Evolutionary conservation across 2,797 vertebrate species (phyloP), one percentile per base, ranked within the genome.

Genomic region (Odontamblyopus rebecca): DNA sequence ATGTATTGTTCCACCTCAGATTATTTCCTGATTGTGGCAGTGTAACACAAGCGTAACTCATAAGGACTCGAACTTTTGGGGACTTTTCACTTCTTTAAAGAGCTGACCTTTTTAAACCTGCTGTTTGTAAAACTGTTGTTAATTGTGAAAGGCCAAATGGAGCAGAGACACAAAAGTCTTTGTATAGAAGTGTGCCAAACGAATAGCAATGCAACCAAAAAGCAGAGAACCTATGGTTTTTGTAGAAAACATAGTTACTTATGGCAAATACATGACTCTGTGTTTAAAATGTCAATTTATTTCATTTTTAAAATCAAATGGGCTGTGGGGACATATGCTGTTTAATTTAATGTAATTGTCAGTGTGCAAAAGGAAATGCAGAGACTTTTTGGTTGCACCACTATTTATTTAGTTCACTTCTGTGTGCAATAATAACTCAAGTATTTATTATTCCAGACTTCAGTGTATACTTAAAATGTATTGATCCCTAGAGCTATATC

Each of bases 51-150:
- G 93, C 93, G 92, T 91, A 85, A 94, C 90, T 76, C 92, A 94
- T 90, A 87, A 94, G 93, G 94, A 96, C 96, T 96, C 96, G 96
- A 96, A 96, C 88, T n/a, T 53, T 53, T n/a, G 19, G 51, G 19
- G 19, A 53, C 54, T 57, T 26, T 26, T 57, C 50, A 51, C 18
- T 51, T 54, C n/a, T 57, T 57, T 23, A 26, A 56, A 23, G n/a
- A 56, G 26, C 4, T 12, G 54, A 26, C 0, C 23, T 57, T 26
- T 57, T 57, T 57, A 57, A 26, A 57, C 54, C 12, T 88, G 85
- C 93, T 94, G 83, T 94, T 94, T 92, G 94, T 90, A 91, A 89
- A 60, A 91, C 94, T 94, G 94, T 94, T 93, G 89, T 86, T 79
- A 70, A 77, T 66, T 70, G 62, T 74, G 74, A 68, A 76, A 76